A percentile compares a stretch with the other conserved stretches of the same genome.
These are phyloP conservation scores for Caenorhabditis sinica DNA, from an alignment of 2,888 invertebrate species.

Conservation along the genomic window DNA sequence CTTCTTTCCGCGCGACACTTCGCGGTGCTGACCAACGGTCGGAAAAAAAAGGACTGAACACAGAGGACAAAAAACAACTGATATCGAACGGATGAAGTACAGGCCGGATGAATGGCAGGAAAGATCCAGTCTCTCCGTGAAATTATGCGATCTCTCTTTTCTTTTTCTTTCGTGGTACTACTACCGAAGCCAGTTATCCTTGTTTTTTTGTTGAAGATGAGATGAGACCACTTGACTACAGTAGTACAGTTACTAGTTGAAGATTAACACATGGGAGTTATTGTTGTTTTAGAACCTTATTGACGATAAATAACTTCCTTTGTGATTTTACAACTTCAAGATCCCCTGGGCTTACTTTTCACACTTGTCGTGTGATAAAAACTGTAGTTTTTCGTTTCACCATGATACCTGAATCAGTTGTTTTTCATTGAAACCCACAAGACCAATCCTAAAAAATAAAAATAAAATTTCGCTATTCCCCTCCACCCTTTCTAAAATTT, in stretches of 20 bases:
- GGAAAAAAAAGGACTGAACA: slow-evolving; percentile 20
- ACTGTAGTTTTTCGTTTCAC: too few species aligned
- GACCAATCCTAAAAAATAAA: too few species aligned
- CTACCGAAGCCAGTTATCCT: slow-evolving; percentile 16
- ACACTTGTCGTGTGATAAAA: too few species aligned
- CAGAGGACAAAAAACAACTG: slow-evolving; percentile 45
- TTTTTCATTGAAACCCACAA: too few species aligned
- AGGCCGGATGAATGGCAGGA: slow-evolving; percentile 40
- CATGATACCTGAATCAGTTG: too few species aligned
- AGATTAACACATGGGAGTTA: not conserved
- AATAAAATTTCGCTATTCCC: not conserved
- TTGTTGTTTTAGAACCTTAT: too few species aligned
- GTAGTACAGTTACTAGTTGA: slow-evolving; percentile 23
- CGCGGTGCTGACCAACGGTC: slow-evolving; percentile 24
- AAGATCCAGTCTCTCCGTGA: slow-evolving; percentile 44
- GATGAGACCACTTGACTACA: slow-evolving; percentile 6
- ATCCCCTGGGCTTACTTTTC: too few species aligned
- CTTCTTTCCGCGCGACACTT: slow-evolving; percentile 28
- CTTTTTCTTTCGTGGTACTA: slow-evolving; percentile 11
- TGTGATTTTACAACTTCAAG: too few species aligned
- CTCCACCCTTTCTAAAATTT: not conserved
- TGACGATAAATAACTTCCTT: too few species aligned
- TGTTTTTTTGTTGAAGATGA: not conserved
- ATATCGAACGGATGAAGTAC: slow-evolving; percentile 42
- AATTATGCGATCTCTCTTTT: slow-evolving; percentile 11